phyloP scores from a whole-genome alignment of 2,797 vertebrate genomes.

The Lagocephalus sceleratus region DNA sequence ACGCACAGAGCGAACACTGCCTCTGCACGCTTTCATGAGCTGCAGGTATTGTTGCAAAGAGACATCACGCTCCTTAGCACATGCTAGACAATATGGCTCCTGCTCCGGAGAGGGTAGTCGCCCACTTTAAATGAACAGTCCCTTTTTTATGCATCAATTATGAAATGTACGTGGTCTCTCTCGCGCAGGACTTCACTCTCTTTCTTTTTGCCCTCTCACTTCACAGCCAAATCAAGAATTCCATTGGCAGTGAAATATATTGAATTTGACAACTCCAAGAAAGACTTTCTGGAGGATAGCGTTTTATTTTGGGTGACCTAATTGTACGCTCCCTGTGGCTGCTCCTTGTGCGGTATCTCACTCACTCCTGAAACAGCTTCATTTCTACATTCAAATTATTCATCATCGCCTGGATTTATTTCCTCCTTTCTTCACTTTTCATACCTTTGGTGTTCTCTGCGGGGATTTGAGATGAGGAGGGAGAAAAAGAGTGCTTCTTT shows the following conservation, averaged over 20 bases:
- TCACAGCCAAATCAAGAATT: constrained; percentile 72
- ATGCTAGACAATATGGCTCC: constrained; percentile 42
- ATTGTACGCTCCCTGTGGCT: constrained; percentile 78
- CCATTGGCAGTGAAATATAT: constrained; percentile 72
- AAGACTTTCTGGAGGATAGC: constrained; percentile 74
- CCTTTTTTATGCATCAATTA: constrained; percentile 61
- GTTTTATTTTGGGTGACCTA: constrained; percentile 80
- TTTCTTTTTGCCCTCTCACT: constrained; percentile 59
- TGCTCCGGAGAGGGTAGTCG: constrained; percentile 54
- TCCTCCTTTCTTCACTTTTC: constrained; percentile 80
- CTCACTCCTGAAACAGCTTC: constrained; percentile 77
- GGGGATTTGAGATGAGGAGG: constrained; percentile 78
- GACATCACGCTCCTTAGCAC: constrained; percentile 37
- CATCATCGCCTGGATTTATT: constrained; percentile 80
- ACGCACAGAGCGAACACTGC: constrained; percentile 23
- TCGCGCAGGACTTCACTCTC: constrained; percentile 46
- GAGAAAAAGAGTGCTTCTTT: constrained; percentile 67
- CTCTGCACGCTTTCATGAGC: constrained; percentile 30
- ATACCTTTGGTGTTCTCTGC: constrained; percentile 83
- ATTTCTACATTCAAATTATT: constrained; percentile 84
- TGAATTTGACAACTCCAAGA: constrained; percentile 78
- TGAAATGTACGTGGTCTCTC: constrained; percentile 54
- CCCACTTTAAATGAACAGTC: constrained; percentile 57
- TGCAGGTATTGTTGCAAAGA: constrained; percentile 14
- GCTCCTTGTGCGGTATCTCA: constrained; percentile 73